Percentiles rank a stretch among this genome's conserved stretches.
Conservation (phyloP, 2,888 invertebrate genomes). For the Amphimallon solstitiale region DNA sequence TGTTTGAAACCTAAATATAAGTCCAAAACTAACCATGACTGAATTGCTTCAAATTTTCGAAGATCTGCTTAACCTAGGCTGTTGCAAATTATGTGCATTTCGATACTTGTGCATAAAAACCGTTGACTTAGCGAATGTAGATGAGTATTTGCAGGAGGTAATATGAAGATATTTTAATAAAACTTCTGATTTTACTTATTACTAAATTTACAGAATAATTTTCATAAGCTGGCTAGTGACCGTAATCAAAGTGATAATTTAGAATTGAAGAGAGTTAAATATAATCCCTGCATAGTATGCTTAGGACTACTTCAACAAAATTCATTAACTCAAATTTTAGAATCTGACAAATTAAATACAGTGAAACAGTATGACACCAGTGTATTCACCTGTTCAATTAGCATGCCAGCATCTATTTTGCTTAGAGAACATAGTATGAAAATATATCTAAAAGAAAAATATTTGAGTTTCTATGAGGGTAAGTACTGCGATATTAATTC, state of each 20-base stretch:
- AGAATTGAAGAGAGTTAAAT: constrained; percentile 63
- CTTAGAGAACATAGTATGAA: constrained; percentile 75
- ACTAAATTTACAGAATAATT: constrained; percentile 19
- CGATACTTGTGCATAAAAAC: constrained; percentile 73
- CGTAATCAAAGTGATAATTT: constrained; percentile 11
- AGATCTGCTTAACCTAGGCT: constrained; percentile 67
- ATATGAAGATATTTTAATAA: constrained; percentile 41
- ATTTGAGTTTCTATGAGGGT: constrained; percentile 66
- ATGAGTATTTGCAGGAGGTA: constrained; percentile 66
- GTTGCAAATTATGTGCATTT: constrained; percentile 75
- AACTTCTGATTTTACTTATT: neutral
- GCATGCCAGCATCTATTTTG: constrained; percentile 74
- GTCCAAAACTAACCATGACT: neutral
- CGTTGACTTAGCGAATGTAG: constrained; percentile 67
- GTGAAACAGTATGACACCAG: constrained; percentile 70
- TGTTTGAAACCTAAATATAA: too few species aligned
- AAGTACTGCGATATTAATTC: too few species aligned
- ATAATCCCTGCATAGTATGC: constrained; percentile 74
- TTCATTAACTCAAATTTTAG: constrained; percentile 65
- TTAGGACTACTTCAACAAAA: constrained; percentile 75
- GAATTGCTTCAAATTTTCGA: constrained; percentile 59
- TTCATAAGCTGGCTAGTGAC: constrained; percentile 35
- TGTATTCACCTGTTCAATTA: constrained; percentile 76
- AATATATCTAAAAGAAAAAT: constrained; percentile 68
- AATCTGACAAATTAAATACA: constrained; percentile 65